A percentile compares a stretch with the other conserved stretches of the same genome.
These are phyloP conservation scores for Selenia dentaria DNA, from an alignment of 2,888 invertebrate genomes.

Conservation along the genomic window DNA sequence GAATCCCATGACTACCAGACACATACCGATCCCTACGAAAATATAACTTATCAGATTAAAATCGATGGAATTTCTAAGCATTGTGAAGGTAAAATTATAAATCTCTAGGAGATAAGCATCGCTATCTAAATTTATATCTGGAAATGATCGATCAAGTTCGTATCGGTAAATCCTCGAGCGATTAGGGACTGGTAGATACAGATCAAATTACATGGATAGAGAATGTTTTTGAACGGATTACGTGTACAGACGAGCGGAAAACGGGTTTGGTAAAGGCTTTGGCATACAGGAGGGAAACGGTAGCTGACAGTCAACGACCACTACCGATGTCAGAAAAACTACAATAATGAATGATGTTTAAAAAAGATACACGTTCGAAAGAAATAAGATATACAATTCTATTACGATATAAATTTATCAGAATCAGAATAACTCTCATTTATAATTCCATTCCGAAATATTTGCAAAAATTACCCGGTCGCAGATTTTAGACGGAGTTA, in stretches of 20 bases:
- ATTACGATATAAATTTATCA: no score
- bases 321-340: no score
- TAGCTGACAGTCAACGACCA: background rate
- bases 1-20: background rate
- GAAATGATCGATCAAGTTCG: slow-evolving; percentile 70
- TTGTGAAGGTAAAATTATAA: slow-evolving; percentile 55
- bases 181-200: slow-evolving; percentile 58
- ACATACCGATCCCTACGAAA: slow-evolving; percentile 5
- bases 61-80: slow-evolving; percentile 40
- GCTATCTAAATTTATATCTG: slow-evolving; percentile 66
- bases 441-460: no score
- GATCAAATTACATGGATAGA: slow-evolving; percentile 66
- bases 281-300: background rate
- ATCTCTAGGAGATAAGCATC: slow-evolving; percentile 65
- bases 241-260: slow-evolving; percentile 21
- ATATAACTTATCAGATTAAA: slow-evolving; percentile 20
- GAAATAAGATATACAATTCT: no score
- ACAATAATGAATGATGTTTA: no score
- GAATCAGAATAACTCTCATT: no score
- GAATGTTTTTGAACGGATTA: slow-evolving; percentile 44
- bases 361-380: no score
- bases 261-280: background rate
- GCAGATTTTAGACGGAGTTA: no score
- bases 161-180: slow-evolving; percentile 70
- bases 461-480: no score